Percentiles rank a stretch among this genome's conserved stretches.
Conservation (phyloP, 2,888 invertebrate species). For the Oxyteleia sp. region DNA sequence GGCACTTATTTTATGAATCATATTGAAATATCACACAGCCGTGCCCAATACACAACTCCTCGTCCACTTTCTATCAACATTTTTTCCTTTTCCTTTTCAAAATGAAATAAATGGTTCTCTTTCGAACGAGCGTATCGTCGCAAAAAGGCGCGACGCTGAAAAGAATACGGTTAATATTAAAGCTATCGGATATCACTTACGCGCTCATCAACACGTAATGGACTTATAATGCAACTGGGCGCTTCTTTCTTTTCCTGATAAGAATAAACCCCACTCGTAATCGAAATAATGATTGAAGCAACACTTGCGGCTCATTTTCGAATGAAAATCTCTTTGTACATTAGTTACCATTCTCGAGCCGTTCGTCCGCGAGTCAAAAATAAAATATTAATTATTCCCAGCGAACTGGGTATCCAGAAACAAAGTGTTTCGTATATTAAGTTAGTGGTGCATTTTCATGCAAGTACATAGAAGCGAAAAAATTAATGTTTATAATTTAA, state of each 20-base stretch:
- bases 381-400: neutral
- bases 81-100: constrained; percentile 21
- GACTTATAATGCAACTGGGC: constrained; percentile 45
- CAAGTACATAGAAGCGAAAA: no score
- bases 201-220: constrained; percentile 69
- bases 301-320: constrained; percentile 31
- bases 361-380: neutral
- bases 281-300: constrained; percentile 49
- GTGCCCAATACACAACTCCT: neutral
- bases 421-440: no score
- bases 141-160: constrained; percentile 34
- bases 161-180: constrained; percentile 58
- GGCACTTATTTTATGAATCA: constrained; percentile 36
- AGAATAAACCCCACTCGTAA: constrained; percentile 42
- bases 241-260: constrained; percentile 36
- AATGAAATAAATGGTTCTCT: constrained; percentile 28
- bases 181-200: constrained; percentile 72
- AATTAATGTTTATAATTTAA: no score
- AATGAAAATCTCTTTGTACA: constrained; percentile 34
- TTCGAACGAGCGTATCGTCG: constrained; percentile 26
- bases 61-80: constrained; percentile 19
- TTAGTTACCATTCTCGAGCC: constrained; percentile 1
- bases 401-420: no score
- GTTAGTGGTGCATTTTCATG: no score
- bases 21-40: constrained; percentile 34